Evolutionary conservation across 2,113 vertebrate species (phyloP).

Genomic region (Prolemur simus): DNA sequence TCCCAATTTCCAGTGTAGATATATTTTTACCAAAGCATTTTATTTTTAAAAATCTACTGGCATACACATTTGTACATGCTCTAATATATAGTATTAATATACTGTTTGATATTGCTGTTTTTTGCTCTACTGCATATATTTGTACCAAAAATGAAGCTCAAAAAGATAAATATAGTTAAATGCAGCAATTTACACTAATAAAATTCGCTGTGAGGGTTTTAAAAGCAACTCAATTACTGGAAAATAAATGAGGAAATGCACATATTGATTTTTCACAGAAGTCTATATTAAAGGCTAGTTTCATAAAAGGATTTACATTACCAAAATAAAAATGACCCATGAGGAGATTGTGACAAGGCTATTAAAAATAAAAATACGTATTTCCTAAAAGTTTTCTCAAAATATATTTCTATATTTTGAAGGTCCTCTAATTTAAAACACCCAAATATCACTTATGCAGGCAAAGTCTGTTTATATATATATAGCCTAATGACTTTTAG

Average conservation of each 20-base stretch:
- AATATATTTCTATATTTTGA: background rate
- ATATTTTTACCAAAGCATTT: background rate
- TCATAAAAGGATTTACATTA: constrained; percentile 56
- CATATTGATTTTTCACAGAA: constrained; percentile 72
- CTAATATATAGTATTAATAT: background rate
- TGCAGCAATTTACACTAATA: constrained; percentile 19
- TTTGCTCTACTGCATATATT: background rate
- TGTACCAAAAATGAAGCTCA: background rate
- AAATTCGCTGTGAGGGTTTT: constrained; percentile 39
- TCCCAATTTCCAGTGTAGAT: background rate
- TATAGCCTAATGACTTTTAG: background rate
- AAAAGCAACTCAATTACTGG: constrained; percentile 54
- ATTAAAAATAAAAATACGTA: constrained; percentile 48
- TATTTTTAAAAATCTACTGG: background rate
- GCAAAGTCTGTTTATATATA: fast-evolving
- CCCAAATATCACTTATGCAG: background rate
- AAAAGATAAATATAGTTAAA: constrained; percentile 58
- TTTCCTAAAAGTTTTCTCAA: background rate
- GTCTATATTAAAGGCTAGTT: constrained; percentile 38
- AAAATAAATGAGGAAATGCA: constrained; percentile 69
- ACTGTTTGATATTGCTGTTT: background rate
- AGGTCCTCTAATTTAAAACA: background rate
- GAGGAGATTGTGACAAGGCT: background rate
- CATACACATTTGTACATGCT: background rate
- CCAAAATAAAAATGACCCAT: constrained; percentile 12